phyloP scores from a whole-genome alignment of 2,888 invertebrate species.

The Penaeus monodon region DNA sequence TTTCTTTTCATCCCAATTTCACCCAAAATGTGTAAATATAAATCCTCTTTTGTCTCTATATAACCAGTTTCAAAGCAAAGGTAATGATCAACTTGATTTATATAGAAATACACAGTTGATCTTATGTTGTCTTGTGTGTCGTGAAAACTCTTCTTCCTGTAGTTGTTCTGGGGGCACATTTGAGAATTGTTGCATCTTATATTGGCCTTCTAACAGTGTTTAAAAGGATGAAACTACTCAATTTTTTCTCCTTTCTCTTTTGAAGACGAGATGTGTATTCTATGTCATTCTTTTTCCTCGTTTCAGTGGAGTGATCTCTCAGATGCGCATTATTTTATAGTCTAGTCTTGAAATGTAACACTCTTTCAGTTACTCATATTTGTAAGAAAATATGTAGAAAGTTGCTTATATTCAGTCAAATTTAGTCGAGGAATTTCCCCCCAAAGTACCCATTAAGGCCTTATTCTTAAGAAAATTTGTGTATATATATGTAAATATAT shows the following conservation, averaged over 20 bases:
- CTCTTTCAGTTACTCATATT: slow-evolving; percentile 9
- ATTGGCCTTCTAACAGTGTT: neutral
- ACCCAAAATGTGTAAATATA: no score
- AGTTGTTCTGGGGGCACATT: no score
- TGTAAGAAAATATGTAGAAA: no score
- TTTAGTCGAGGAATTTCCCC: neutral
- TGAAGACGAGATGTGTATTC: neutral
- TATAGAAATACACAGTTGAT: no score
- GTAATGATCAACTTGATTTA: no score
- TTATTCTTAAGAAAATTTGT: slow-evolving; percentile 6
- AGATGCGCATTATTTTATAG: neutral
- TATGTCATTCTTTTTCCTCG: neutral
- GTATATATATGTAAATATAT: slow-evolving; percentile 10
- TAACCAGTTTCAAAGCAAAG: no score
- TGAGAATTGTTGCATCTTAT: no score
- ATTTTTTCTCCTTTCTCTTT: neutral
- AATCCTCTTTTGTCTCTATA: no score
- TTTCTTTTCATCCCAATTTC: no score
- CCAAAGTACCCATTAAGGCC: neutral
- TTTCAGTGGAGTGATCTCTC: neutral
- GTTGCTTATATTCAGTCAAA: no score
- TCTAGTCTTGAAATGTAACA: slow-evolving; percentile 13
- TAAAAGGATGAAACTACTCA: neutral
- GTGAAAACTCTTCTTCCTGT: no score
- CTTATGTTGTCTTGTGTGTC: no score